Conservation (phyloP, 2,888 invertebrate genomes). For the Ophraella communa region DNA sequence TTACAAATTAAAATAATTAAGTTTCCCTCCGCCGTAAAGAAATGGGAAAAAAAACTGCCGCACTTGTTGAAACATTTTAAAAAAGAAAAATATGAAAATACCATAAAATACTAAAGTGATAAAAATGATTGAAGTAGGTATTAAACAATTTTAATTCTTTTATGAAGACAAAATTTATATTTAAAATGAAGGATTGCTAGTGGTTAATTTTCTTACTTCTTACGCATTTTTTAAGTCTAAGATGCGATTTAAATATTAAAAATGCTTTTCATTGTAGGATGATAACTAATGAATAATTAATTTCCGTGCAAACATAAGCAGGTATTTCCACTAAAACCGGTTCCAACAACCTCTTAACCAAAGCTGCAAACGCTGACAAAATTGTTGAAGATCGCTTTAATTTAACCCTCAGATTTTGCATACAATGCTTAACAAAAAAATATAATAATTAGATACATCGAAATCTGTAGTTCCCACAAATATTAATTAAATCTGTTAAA, state of each 20-base stretch:
- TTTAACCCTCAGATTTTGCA: neutral
- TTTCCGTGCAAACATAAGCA: neutral
- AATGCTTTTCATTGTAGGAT: neutral
- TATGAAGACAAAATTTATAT: no score
- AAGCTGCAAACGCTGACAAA: neutral
- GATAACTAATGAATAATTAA: neutral
- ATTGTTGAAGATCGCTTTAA: neutral
- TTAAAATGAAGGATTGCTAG: no score
- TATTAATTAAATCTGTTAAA: neutral
- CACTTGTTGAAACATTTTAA: no score
- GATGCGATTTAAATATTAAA: neutral
- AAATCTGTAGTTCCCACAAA: neutral
- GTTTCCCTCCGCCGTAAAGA: no score
- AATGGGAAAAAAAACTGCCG: no score
- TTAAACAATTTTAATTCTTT: no score
- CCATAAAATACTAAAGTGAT: no score
- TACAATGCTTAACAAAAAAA: neutral
- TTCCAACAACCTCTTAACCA: neutral
- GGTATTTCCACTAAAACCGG: conserved; percentile 1
- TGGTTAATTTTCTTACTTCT: no score
- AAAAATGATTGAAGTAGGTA: no score
- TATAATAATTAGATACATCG: neutral
- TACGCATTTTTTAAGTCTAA: no score
- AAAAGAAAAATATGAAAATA: no score
- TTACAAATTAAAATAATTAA: no score